Evolutionary conservation across 2,797 vertebrate species (phyloP).

Genomic region (Periophthalmus magnuspinnatus): DNA sequence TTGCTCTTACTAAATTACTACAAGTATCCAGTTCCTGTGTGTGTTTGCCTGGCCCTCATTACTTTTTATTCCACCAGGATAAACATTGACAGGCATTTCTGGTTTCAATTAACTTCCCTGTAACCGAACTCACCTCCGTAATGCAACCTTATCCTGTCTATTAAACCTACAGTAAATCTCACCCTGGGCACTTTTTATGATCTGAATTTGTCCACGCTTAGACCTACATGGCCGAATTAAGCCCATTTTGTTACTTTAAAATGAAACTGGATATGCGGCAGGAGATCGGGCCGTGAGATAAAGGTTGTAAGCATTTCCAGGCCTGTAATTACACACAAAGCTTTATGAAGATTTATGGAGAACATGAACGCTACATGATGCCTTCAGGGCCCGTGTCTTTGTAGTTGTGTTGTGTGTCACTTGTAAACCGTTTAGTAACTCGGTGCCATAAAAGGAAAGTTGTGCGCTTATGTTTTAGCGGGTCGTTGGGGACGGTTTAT

Average conservation of each 20-base stretch:
- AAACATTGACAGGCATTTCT: constrained; percentile 17
- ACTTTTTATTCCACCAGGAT: constrained; percentile 23
- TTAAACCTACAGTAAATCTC: constrained; percentile 25
- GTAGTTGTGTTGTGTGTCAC: constrained; percentile 22
- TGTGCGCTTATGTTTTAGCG: constrained; percentile 2
- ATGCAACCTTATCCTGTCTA: constrained; percentile 17
- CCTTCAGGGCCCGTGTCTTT: constrained; percentile 18
- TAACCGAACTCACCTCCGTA: constrained; percentile 6
- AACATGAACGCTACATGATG: constrained; percentile 19
- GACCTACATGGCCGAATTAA: constrained; percentile 9
- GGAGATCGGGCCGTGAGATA: constrained; percentile 2
- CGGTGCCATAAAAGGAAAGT: constrained; percentile 21
- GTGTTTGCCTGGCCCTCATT: constrained; percentile 11
- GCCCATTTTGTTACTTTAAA: constrained; percentile 11
- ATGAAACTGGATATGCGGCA: background rate
- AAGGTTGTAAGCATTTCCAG: constrained; percentile 9
- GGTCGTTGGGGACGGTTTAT: background rate
- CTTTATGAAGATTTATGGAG: constrained; percentile 18
- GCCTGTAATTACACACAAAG: constrained; percentile 11
- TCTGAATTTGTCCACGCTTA: constrained; percentile 25
- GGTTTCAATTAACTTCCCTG: constrained; percentile 29
- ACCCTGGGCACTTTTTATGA: constrained; percentile 19
- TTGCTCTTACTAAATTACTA: background rate
- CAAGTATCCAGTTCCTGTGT: background rate
- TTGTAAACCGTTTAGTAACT: constrained; percentile 19